phyloP scores from a whole-genome alignment of 1,140 invertebrate species.

The Paraescarpia echinospica region DNA sequence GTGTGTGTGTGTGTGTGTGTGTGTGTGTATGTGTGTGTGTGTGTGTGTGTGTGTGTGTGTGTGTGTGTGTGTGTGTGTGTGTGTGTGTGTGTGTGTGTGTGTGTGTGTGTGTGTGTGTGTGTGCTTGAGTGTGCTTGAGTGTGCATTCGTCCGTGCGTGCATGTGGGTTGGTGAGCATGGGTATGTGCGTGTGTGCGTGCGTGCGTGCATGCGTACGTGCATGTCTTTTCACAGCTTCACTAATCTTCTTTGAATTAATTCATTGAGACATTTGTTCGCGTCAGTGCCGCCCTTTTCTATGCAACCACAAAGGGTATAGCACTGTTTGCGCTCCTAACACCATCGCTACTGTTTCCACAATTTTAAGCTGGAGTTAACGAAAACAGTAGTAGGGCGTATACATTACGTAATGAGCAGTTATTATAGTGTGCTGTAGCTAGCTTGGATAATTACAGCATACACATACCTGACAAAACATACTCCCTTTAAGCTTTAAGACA shows the following conservation, averaged over 20 bases:
- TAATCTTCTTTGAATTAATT: neutral
- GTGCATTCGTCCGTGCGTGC: neutral
- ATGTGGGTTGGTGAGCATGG: neutral
- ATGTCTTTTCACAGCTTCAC: neutral
- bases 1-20: too few relatives aligned
- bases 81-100: too few relatives aligned
- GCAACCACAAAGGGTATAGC: too few relatives aligned
- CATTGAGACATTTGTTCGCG: neutral
- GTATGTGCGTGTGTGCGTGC: conserved; percentile 5
- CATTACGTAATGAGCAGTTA: too few relatives aligned
- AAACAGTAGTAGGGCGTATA: neutral
- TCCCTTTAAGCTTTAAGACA: too few relatives aligned
- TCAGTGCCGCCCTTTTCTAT: neutral
- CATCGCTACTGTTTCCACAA: neutral
- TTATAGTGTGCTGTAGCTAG: too few relatives aligned
- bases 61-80: too few relatives aligned
- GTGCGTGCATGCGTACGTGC: conserved; percentile 25
- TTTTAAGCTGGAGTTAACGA: neutral
- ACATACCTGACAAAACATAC: too few relatives aligned
- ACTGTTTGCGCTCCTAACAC: neutral
- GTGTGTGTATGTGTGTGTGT: too few relatives aligned
- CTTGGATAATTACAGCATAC: too few relatives aligned
- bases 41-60: too few relatives aligned
- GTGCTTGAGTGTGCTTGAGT: neutral
- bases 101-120: too few relatives aligned